Base-by-base conservation (phyloP, 2,888 invertebrate genomes). In the Philonicus albiceps region DNA sequence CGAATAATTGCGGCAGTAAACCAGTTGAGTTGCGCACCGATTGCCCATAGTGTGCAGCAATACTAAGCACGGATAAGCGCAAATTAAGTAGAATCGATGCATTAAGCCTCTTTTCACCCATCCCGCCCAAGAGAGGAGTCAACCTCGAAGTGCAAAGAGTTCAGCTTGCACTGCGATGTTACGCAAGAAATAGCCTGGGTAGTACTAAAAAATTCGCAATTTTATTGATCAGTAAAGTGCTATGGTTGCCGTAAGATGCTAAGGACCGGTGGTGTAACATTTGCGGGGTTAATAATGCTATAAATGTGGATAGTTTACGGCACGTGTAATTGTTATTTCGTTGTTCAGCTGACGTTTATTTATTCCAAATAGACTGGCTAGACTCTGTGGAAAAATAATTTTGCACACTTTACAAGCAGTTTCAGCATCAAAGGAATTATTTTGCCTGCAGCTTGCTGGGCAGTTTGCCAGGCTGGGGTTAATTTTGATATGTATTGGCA, bases 281-380 rank as follows among this genome's bases (percentile, higher is more conserved):
- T 43, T 7, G 64, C 27, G 83, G 22, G 83, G 83, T 83, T 83
- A 83, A 83, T 83, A 83, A 83, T 83, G 83, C 83, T 83, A 83
- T 83, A 83, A 83, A 83, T 16, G 83, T 64, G 83, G 83, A 64
- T 83, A 64, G 83, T 83, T 83, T 83, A 83, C 83, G 83, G 83
- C 64, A 83, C 55, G 64, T 22, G 83, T 64, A 83, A 83, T 83
- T 83, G 83, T 83, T 83, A 83, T 83, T 55, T 72, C 83, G 49
- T 19, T 83, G 83, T 83, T 83, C 55, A 72, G 22, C 13, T 27
- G 83, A 83, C 83, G 34, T 83, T 83, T 83, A 83, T 83, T 83
- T 83, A 83, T 83, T 72, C 64, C 40, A 22, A 80, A 80, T 83
- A 64, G 72, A 37, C 64, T 83, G 4, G 43, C 30, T 8, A 27